Conservation (phyloP, 2,797 vertebrate species). For the Ambastaia sidthimunki region DNA sequence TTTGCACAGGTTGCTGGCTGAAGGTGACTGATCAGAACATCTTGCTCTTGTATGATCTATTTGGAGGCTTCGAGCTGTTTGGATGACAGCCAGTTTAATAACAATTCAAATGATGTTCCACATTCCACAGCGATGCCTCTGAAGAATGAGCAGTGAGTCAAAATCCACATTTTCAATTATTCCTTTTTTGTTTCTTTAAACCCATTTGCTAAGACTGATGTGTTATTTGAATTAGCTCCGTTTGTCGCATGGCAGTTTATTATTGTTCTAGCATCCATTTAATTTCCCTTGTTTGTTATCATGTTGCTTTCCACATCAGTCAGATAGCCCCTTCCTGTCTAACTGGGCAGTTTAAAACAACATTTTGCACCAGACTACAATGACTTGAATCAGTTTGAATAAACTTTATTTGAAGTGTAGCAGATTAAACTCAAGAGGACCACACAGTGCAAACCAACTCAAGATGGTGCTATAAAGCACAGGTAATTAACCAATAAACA, state of each 20-base stretch:
- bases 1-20: background rate
- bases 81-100: background rate
- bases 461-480: background rate
- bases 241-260: no score
- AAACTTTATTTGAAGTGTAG: no score
- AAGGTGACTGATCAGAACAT: background rate
- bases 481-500: background rate
- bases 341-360: background rate
- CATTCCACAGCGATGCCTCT: background rate
- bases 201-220: no score
- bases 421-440: no score
- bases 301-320: background rate
- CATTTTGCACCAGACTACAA: no score
- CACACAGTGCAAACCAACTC: no score
- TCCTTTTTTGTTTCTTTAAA: no score
- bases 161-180: no score
- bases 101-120: background rate
- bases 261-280: no score
- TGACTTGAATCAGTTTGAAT: no score
- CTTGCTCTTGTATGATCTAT: background rate
- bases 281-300: no score
- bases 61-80: background rate
- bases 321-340: background rate
- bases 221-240: no score
- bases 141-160: background rate